Evolutionary conservation across 2,797 vertebrate species (phyloP).

Genomic region (Aplochiton taeniatus): DNA sequence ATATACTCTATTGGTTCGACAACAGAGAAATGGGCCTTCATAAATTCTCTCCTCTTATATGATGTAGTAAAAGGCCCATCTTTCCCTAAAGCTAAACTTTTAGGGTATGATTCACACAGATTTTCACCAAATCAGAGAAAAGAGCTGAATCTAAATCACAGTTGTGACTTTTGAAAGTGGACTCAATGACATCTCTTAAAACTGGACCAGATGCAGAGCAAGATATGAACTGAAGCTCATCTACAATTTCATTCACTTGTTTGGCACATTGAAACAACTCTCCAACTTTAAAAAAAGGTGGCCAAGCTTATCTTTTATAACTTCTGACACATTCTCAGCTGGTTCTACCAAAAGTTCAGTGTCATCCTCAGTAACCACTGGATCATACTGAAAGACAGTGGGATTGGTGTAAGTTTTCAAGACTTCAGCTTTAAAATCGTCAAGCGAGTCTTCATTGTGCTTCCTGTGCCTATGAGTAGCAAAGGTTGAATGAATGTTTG

Average conservation of each 20-base stretch:
- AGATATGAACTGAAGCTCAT: conserved; percentile 48
- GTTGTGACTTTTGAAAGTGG: conserved; percentile 39
- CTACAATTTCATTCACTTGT: conserved; percentile 47
- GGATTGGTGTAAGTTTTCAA: too few species aligned
- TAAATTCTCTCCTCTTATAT: conserved; percentile 33
- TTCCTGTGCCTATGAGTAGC: too few species aligned
- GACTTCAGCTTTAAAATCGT: too few species aligned
- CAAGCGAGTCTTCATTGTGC: too few species aligned
- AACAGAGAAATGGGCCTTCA: conserved; percentile 38
- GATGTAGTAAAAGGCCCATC: conserved; percentile 35
- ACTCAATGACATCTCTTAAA: conserved; percentile 34
- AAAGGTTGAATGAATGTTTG: too few species aligned
- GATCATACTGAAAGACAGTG: too few species aligned
- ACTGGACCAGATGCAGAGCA: conserved; percentile 38
- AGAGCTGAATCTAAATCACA: too few species aligned
- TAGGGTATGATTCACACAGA: conserved; percentile 46
- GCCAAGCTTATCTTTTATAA: too few species aligned
- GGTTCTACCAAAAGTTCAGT: too few species aligned
- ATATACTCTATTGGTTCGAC: conserved; percentile 33
- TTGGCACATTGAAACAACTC: conserved; percentile 43
- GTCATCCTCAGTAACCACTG: too few species aligned
- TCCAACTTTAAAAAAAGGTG: conserved; percentile 49
- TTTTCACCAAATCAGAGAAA: conserved; percentile 44
- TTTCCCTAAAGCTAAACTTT: conserved; percentile 35
- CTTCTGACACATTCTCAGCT: too few species aligned